Base-by-base conservation (phyloP, 2,888 invertebrate genomes). In the Tenthredo amoena region DNA sequence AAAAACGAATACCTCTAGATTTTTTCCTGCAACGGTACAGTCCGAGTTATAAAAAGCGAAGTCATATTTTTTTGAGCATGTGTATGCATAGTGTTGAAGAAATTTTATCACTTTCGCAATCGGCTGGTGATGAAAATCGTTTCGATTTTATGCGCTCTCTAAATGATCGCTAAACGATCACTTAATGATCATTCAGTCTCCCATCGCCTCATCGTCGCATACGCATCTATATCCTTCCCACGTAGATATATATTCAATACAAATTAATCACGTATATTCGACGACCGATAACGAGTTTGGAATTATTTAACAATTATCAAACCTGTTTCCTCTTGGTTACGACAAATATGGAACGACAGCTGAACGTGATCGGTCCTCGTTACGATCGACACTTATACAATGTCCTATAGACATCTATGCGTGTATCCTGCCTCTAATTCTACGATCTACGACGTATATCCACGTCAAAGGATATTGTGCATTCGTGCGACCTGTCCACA, bases 261-360 rank as follows among this genome's bases (percentile, higher is more conserved):
- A 37, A 43, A 43, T 74, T 40, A n/a, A 26, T 43, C 72, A 43
- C 40, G 72, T 74, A 40, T 31, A 77, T 47, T 50, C 55, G 6
- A 77, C 62, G 58, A 62, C 37, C 58, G 81, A 81, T 81, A 65
- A 37, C 26, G 15, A 62, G 47, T n/a, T 2, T 62, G 81, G 81
- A 81, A 81, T 81, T 81, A 81, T 81, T 62, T 62, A 81, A 62
- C 81, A 62, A 62, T 62, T 62, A 81, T 81, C 81, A 62, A 81
- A 81, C 81, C 62, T 62, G 81, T 62, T 81, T 81, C 65, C 37
- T 12, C 34, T 18, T 37, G 40, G 10, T 37, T 81, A n/a, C 62
- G 40, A 81, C 81, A 40, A 81, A 81, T 81, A 81, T 62, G 81
- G 81, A 37, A 62, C 40, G n/a, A 31, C 43, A 21, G 21, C 18